These are phyloP conservation scores for Whitmania pigra DNA, from an alignment of 1,140 invertebrate species.

Conservation along the genomic window DNA sequence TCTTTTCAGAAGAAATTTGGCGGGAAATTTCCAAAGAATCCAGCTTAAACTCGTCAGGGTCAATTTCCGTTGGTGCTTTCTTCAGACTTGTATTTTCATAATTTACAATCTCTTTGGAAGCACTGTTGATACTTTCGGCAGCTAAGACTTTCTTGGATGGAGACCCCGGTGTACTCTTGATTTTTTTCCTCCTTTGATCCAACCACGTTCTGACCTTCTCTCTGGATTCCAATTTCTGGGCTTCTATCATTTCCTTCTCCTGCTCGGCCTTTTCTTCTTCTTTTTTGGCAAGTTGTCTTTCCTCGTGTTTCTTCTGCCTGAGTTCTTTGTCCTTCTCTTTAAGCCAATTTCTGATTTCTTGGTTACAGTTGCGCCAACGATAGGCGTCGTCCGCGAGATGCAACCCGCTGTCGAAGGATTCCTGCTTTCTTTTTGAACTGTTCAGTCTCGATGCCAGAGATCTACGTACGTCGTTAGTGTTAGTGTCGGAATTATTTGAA, in stretches of 20 bases:
- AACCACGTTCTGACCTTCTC: constrained; percentile 3
- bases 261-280: background rate
- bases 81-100: too few relatives aligned
- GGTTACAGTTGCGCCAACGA: constrained; percentile 1
- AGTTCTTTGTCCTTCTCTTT: constrained; percentile 12
- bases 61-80: too few relatives aligned
- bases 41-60: too few relatives aligned
- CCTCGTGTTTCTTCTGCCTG: background rate
- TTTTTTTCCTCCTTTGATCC: background rate
- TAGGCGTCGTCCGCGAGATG: background rate
- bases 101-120: too few relatives aligned
- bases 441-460: too few relatives aligned
- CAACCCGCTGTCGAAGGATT: background rate
- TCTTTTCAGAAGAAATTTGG: too few relatives aligned
- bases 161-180: background rate
- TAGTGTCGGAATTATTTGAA: too few relatives aligned
- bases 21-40: too few relatives aligned
- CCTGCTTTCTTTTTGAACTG: background rate
- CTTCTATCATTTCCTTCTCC: background rate
- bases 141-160: background rate
- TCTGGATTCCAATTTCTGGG: background rate
- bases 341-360: background rate
- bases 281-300: background rate
- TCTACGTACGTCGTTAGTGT: too few relatives aligned
- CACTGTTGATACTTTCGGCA: too few relatives aligned